Evolutionary conservation across 2,888 invertebrate genomes (phyloP).

Genomic region (Plusia festucae): DNA sequence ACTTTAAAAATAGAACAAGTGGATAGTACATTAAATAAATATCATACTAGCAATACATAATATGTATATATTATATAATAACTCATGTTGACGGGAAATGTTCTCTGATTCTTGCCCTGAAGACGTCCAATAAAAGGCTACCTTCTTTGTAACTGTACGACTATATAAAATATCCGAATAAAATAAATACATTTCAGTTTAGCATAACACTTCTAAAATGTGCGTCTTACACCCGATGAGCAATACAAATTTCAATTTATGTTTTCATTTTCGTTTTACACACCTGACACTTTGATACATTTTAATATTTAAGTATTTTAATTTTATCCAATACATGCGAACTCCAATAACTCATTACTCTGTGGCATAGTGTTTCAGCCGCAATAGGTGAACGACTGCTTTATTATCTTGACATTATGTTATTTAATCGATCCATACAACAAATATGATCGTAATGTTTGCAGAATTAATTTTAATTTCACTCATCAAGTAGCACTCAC

Average conservation of each 20-base stretch:
- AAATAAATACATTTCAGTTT: not conserved
- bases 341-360: constrained; percentile 24
- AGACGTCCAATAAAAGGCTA: too few relatives aligned
- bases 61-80: too few relatives aligned
- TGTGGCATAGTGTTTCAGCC: constrained; percentile 62
- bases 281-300: not conserved
- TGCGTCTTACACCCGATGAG: not conserved
- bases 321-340: not conserved
- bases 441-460: constrained; percentile 41
- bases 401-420: constrained; percentile 80
- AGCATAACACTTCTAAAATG: not conserved
- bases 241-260: not conserved
- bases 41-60: too few relatives aligned
- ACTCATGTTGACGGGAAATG: too few relatives aligned
- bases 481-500: constrained; percentile 30
- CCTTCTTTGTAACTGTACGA: too few relatives aligned
- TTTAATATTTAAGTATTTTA: not conserved
- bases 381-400: constrained; percentile 81
- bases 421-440: constrained; percentile 72
- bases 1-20: too few relatives aligned
- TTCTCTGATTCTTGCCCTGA: too few relatives aligned
- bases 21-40: too few relatives aligned
- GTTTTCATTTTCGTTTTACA: not conserved
- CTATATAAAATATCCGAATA: not conserved
- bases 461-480: constrained; percentile 53